These are phyloP conservation scores for Scaptomyza montana DNA, from an alignment of 1,140 invertebrate species.

Conservation along the genomic window DNA sequence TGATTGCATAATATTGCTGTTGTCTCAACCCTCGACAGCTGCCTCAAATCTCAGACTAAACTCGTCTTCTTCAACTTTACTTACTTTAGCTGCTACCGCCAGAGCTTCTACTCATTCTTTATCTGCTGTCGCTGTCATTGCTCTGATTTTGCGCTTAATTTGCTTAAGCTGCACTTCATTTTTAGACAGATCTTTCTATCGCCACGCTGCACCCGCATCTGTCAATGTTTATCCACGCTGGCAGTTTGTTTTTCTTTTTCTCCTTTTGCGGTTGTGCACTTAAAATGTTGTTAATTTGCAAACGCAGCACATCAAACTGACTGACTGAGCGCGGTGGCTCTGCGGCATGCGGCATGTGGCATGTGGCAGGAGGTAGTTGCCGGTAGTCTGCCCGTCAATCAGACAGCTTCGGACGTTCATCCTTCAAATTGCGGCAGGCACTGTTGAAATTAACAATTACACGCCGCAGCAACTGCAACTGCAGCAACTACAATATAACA, in stretches of 20 bases:
- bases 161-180: constrained; percentile 79
- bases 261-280: constrained; percentile 54
- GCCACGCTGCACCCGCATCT: constrained; percentile 13
- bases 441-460: constrained; percentile 76
- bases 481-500: constrained; percentile 1
- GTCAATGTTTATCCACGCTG: constrained; percentile 67
- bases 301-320: constrained; percentile 72
- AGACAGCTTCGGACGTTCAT: constrained; percentile 44
- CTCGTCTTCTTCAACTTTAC: constrained; percentile 22
- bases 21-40: constrained; percentile 21
- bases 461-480: constrained; percentile 56
- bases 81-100: background rate
- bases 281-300: constrained; percentile 74
- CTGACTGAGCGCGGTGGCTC: constrained; percentile 26
- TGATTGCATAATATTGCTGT: constrained; percentile 68
- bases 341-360: constrained; percentile 36
- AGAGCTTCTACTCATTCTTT: background rate
- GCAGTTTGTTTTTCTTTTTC: constrained; percentile 31
- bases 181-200: constrained; percentile 19
- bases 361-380: constrained; percentile 22
- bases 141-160: constrained; percentile 77
- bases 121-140: constrained; percentile 27
- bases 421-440: constrained; percentile 48
- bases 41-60: constrained; percentile 32
- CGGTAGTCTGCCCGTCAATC: constrained; percentile 37